Conservation (phyloP, 2,113 vertebrate species). For the Siniperca knerii region DNA sequence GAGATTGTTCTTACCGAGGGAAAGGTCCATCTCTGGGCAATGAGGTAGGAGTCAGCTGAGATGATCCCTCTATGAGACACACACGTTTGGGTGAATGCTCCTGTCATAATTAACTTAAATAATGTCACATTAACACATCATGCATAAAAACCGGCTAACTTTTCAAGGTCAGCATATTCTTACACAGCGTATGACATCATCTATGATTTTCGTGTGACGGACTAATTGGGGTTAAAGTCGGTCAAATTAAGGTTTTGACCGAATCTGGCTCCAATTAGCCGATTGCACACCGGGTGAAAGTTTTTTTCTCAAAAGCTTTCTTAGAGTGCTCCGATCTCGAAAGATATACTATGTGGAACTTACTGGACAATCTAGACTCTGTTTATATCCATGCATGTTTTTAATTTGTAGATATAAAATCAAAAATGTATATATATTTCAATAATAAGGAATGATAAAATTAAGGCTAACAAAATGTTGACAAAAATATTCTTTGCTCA, state of each 20-base stretch:
- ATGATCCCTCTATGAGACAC: slow-evolving; percentile 55
- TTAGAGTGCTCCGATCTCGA: neutral
- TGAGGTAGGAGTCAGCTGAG: slow-evolving; percentile 37
- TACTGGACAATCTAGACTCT: neutral
- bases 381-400: neutral
- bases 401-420: neutral
- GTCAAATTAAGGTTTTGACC: slow-evolving; percentile 38
- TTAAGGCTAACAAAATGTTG: neutral
- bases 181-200: slow-evolving; percentile 43
- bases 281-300: no score
- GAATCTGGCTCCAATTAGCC: slow-evolving; percentile 46
- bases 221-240: slow-evolving; percentile 44
- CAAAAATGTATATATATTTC: neutral
- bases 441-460: neutral
- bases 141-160: neutral
- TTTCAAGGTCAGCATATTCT: slow-evolving; percentile 26
- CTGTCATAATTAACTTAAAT: slow-evolving; percentile 12
- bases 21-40: slow-evolving; percentile 57
- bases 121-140: slow-evolving; percentile 14
- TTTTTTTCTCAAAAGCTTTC: neutral
- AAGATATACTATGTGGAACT: neutral
- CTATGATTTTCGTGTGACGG: slow-evolving; percentile 7
- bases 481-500: neutral
- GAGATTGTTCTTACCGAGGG: slow-evolving; percentile 50
- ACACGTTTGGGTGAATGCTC: neutral